A percentile compares a stretch with the other conserved stretches of the same genome.
phyloP scores from a whole-genome alignment of 2,797 vertebrate species.

The Myotis findleyi region DNA sequence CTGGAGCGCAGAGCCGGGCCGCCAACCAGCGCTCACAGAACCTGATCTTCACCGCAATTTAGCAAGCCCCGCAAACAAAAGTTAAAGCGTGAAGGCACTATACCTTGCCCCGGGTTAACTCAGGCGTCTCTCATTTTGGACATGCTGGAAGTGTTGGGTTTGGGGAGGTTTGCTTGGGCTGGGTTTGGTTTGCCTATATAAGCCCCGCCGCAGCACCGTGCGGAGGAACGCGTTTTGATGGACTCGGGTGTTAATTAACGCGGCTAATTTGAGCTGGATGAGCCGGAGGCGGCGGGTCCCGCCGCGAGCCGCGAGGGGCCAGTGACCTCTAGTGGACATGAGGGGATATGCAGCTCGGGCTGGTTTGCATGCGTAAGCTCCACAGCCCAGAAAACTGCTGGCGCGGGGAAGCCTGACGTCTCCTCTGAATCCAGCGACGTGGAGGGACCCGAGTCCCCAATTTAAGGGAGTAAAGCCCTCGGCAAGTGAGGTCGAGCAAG shows the following conservation, averaged over 20 bases:
- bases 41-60: conserved; percentile 21
- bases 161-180: conserved; percentile 76
- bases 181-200: conserved; percentile 81
- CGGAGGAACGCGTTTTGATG: conserved; percentile 80
- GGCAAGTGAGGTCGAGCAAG: not conserved
- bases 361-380: not conserved
- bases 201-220: conserved; percentile 77
- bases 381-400: not conserved
- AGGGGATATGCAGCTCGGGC: conserved; percentile 72
- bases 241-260: conserved; percentile 87
- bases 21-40: conserved; percentile 39
- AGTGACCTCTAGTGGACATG: conserved; percentile 87
- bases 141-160: conserved; percentile 76
- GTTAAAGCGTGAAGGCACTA: conserved; percentile 80
- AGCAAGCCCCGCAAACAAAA: conserved; percentile 75
- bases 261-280: conserved; percentile 84
- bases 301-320: conserved; percentile 79
- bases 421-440: not conserved
- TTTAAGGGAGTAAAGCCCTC: not conserved
- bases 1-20: not conserved
- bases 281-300: conserved; percentile 65
- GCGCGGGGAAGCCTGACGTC: not conserved
- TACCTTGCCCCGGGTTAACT: conserved; percentile 82
- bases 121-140: conserved; percentile 81
- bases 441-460: not conserved